Base-by-base conservation (phyloP, 2,797 vertebrate species). In the Echeneis naucrates region DNA sequence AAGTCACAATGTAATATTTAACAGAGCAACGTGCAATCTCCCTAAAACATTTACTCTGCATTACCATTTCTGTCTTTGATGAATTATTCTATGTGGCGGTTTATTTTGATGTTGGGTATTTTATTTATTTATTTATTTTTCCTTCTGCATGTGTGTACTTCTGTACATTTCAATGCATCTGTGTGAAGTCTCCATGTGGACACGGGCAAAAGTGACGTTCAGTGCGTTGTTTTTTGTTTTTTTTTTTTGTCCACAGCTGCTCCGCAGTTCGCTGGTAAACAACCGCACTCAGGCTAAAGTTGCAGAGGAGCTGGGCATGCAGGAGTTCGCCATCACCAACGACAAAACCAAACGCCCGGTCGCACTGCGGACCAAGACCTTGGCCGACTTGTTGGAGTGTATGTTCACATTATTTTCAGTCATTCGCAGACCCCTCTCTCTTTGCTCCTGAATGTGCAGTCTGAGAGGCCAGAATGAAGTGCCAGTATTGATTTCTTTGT, bases 281-380 rank as follows among this genome's bases (percentile, higher is more conserved):
- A 99, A 99, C 92, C 95, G 98, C 69, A 99, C 98, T 0, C 98
- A 99, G 82, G 98, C 98, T 79, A 99, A 99, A 78, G 98, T 99
- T 61, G 98, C 98, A 0, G 98, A 99, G 90, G 98, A 99, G 86
- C 86, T 99, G 86, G 98, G 98, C 57, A 99, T 99, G 98, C 98
- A 99, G 84, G 98, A 99, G 35, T 99, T 95, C 17, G 98, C 98
- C 87, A 99, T 99, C 87, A 99, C 97, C 73, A 99, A 99, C 0
- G 98, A 99, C 92, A 99, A 99, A 84, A 98, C 98, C 87, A 99
- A 99, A 64, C 92, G 98, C 4, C 97, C 97, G 0, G 96, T 97
- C 0, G 96, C 96, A 0, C 95, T 99, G 8, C 91, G 98, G 66
- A 99, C 98, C 68, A 99, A 99, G 93, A 99, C 98, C 0, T 92